These are phyloP conservation scores for Podabrus alpinus DNA, from an alignment of 2,888 invertebrate genomes.

Conservation along the genomic window DNA sequence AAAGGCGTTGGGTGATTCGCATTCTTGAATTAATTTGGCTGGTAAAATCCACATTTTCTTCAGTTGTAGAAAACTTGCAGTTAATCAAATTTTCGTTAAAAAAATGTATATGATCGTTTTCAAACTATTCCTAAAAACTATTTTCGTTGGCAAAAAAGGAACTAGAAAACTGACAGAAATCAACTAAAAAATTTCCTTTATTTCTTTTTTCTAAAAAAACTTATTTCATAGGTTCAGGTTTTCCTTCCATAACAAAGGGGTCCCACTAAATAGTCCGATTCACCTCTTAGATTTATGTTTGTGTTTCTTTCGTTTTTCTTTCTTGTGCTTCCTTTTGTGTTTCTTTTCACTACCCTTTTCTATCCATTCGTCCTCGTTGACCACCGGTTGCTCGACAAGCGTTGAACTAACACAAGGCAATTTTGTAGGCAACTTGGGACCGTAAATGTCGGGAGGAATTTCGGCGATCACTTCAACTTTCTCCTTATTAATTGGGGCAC, in stretches of 20 bases:
- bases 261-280: neutral
- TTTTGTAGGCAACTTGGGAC: slow-evolving; percentile 61
- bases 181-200: neutral
- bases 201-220: neutral
- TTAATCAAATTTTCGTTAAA: no score
- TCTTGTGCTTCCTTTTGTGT: slow-evolving; percentile 56
- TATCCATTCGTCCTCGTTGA: slow-evolving; percentile 59
- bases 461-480: neutral
- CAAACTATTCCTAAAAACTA: no score
- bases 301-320: slow-evolving; percentile 42
- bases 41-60: no score
- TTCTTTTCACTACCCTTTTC: slow-evolving; percentile 55
- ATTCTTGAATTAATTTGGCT: no score
- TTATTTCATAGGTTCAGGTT: neutral
- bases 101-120: no score
- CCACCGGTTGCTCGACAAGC: slow-evolving; percentile 38
- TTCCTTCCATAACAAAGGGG: neutral
- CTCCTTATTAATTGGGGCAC: slow-evolving; percentile 8
- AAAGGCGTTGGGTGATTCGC: no score
- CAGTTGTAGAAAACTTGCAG: no score
- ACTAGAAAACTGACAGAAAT: neutral
- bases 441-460: slow-evolving; percentile 55
- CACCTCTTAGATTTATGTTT: slow-evolving; percentile 32
- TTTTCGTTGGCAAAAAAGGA: no score
- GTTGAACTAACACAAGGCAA: slow-evolving; percentile 32